phyloP scores from a whole-genome alignment of 2,113 vertebrate species.

The Amblyornis subalaris region DNA sequence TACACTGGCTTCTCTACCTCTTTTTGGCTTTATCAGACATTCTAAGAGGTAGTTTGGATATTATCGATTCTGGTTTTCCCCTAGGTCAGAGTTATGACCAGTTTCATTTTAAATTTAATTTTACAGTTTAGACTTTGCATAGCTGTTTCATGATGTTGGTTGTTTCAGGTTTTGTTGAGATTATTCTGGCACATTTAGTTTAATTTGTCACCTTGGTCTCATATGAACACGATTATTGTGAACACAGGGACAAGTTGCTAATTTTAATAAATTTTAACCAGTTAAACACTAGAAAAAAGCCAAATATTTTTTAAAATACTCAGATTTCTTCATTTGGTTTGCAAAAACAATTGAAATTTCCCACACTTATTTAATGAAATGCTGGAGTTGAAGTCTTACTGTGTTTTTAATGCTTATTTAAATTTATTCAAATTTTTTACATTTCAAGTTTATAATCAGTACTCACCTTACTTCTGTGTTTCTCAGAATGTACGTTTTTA shows the following conservation, averaged over 20 bases:
- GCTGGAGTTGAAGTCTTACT: not conserved
- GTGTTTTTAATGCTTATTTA: not conserved
- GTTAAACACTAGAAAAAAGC: not conserved
- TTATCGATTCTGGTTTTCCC: not conserved
- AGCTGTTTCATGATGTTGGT: not conserved
- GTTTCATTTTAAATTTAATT: not conserved
- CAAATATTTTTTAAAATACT: not conserved
- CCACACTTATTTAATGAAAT: not conserved
- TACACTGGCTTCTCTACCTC: not conserved
- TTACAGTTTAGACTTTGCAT: not conserved
- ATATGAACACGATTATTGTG: not conserved
- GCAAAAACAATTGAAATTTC: not conserved
- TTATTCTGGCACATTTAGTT: not conserved
- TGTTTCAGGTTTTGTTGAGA: not conserved
- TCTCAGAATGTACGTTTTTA: not conserved
- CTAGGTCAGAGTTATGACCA: not conserved
- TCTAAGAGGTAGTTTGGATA: not conserved
- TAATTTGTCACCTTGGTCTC: not conserved
- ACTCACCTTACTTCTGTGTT: not conserved
- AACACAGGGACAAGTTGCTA: not conserved
- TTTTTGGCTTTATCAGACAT: not conserved
- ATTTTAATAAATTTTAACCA: not conserved
- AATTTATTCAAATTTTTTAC: not conserved
- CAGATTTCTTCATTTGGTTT: not conserved
- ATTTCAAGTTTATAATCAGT: not conserved